Conservation (phyloP, 2,113 vertebrate genomes). For the Chaenocephalus aceratus region DNA sequence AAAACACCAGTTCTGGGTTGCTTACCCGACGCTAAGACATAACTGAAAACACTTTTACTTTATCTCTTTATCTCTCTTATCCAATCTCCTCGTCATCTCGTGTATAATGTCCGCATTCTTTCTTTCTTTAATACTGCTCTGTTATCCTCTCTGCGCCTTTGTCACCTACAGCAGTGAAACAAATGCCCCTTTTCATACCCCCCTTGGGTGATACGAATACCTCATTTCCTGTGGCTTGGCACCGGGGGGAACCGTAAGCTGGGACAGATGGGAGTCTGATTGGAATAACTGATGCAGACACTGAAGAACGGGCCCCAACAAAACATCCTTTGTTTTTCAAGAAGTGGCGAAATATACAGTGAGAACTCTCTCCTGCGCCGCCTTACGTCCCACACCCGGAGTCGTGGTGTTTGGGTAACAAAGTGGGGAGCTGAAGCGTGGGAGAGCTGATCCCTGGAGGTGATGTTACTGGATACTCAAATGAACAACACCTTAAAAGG, state of each 20-base stretch:
- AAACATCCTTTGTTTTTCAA: constrained; percentile 81
- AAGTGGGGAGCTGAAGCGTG: constrained; percentile 36
- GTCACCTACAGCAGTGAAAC: constrained; percentile 82
- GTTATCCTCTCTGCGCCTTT: constrained; percentile 57
- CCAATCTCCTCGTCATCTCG: neutral
- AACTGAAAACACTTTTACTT: constrained; percentile 27
- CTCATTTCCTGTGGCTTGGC: constrained; percentile 84
- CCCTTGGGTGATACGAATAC: constrained; percentile 79
- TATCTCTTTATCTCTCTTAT: neutral
- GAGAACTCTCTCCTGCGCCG: constrained; percentile 36
- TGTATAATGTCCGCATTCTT: constrained; percentile 5
- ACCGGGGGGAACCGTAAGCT: constrained; percentile 71
- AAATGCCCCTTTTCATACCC: constrained; percentile 82
- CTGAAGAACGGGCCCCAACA: constrained; percentile 68
- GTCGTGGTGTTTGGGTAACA: constrained; percentile 20
- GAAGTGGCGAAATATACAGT: constrained; percentile 65
- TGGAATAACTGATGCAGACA: constrained; percentile 81
- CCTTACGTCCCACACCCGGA: constrained; percentile 43
- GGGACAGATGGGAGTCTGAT: constrained; percentile 81
- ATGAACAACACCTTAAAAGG: constrained; percentile 47
- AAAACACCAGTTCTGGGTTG: constrained; percentile 48
- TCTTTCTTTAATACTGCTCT: constrained; percentile 8
- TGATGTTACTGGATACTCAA: constrained; percentile 51
- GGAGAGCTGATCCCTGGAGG: constrained; percentile 35
- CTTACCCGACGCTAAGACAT: neutral